A percentile compares a stretch with the other conserved stretches of the same genome.
Evolutionary conservation across 2,797 vertebrate genomes (phyloP).

Genomic region (Crax fasciolata): DNA sequence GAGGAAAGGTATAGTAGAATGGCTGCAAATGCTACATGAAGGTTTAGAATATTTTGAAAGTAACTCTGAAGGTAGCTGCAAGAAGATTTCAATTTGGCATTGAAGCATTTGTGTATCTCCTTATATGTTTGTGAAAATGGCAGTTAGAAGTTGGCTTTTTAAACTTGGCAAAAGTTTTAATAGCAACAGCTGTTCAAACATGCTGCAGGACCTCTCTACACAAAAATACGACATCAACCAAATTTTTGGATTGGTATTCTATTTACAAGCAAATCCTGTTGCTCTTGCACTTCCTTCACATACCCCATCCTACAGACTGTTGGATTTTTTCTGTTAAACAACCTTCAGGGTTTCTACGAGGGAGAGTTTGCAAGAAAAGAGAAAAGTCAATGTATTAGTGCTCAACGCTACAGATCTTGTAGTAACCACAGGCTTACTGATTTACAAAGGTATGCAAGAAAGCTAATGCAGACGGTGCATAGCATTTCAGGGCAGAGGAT

Average conservation of each 20-base stretch:
- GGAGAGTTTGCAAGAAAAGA: neutral
- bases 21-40: neutral
- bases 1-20: neutral
- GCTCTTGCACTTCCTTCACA: neutral
- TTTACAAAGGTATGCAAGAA: neutral
- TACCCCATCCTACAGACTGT: neutral
- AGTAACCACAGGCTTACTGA: neutral
- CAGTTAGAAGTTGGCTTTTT: neutral
- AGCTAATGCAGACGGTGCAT: neutral
- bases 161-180: slow-evolving; percentile 55
- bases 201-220: slow-evolving; percentile 10
- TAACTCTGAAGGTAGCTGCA: neutral
- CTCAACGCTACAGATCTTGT: neutral
- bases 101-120: neutral
- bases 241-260: slow-evolving; percentile 23
- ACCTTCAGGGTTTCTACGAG: neutral
- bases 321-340: neutral
- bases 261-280: slow-evolving; percentile 34
- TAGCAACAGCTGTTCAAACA: slow-evolving; percentile 76
- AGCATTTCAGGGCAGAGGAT: neutral
- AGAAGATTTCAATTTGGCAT: slow-evolving; percentile 12
- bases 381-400: neutral
- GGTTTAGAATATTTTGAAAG: neutral
- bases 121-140: slow-evolving; percentile 17
- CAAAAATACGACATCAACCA: slow-evolving; percentile 43